Base-by-base conservation (phyloP, 2,888 invertebrate genomes). In the Craniophora ligustri region DNA sequence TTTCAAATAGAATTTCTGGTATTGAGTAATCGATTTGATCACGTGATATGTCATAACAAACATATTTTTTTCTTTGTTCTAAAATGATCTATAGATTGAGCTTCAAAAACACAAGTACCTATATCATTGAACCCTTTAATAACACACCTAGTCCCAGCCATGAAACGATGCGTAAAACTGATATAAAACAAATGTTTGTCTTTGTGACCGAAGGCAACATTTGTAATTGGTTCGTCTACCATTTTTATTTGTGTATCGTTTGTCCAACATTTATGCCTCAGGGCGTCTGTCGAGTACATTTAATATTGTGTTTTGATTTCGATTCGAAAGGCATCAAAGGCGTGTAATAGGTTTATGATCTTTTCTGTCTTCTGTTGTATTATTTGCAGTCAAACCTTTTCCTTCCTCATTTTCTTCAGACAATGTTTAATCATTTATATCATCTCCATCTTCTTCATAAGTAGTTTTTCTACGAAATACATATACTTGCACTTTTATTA, bases 191-290 rank as follows among this genome's bases (percentile, higher is more conserved):
- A 75, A 75, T 64, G 40, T 75, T 75, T 60, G 70, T 56, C 67
- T 51, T 42, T 61, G 32, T 67, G 51, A 45, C 76, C 64, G 48
- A 58, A 60, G 58, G 67, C 69, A 31, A 28, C 28, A 39, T 67
- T 72, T 64, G 40, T 72, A 72, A 72, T 79, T 71, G 76, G 69
- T 73, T 75, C 66, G 72, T 70, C 71, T 32, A 31, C 30, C 40
- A 46, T 58, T 71, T 73, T 73, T 63, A 67, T 65, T 65, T 72
- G 55, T 11, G 15, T 47, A 46, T 54, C 64, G 30, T 62, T 56
- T 54, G 66, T 55, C 50, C 55, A 36, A 51, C 41, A 16, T 50
- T 51, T 62, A 23, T 8, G 55, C 74, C 60, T 40, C 26, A 19
- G 64, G 71, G 41, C 30, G 15, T 47, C 45, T 53, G 42, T 38